Evolutionary conservation across 37 sponge, comb jelly and placozoan species (phyloP), one percentile per base, ranked within the genome.

Genomic region (Theonella swinhoei): DNA sequence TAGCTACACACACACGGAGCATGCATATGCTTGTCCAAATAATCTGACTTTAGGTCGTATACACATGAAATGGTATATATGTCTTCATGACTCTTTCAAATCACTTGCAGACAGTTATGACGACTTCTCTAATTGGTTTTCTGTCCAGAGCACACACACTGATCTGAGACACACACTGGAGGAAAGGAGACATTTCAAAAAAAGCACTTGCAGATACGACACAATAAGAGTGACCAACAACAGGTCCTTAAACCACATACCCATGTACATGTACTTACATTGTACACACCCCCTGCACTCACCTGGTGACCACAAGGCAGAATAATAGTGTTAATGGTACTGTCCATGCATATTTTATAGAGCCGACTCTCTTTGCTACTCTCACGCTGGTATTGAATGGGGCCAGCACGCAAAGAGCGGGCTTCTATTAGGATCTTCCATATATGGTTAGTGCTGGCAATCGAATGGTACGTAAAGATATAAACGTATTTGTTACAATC

Each of bases 221-320:
- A n/a, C n/a, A n/a, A n/a, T n/a, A n/a, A n/a, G n/a, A n/a, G n/a
- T n/a, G n/a, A n/a, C n/a, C n/a, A n/a, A n/a, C n/a, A n/a, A n/a
- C n/a, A n/a, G n/a, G n/a, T n/a, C n/a, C n/a, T n/a, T n/a, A n/a
- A n/a, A n/a, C n/a, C n/a, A n/a, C n/a, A n/a, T n/a, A n/a, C n/a
- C n/a, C n/a, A n/a, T n/a, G n/a, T n/a, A n/a, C n/a, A n/a, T n/a
- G n/a, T n/a, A n/a, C n/a, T 25, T 5, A 23, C 29, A 42, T 9
- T 43, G 39, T 74, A 28, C 3, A 39, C 42, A 24, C 24, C 75
- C 23, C 75, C 38, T 26, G 42, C 75, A 4, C 88, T 29, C 67
- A 95, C 95, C 86, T 95, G 83, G 58, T 95, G 95, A n/a, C 85
- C 87, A 73, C 95, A 95, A 20, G 95, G 95, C 32, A 91, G 84